phyloP scores from a whole-genome alignment of 2,797 vertebrate genomes.

The Labroides dimidiatus region DNA sequence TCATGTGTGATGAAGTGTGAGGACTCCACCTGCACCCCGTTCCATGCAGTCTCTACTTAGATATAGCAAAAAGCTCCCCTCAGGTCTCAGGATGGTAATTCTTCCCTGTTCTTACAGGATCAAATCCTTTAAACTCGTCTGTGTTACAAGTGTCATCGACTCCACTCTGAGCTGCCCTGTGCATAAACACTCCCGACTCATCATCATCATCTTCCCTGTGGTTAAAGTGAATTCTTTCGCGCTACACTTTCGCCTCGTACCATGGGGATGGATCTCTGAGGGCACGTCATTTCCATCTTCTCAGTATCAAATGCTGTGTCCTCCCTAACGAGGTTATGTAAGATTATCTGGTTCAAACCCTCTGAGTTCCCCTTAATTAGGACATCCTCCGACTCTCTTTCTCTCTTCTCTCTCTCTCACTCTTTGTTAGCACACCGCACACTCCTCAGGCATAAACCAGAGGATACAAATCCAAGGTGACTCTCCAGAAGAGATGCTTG shows the following conservation, averaged over 20 bases:
- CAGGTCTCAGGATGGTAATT: conserved; percentile 1
- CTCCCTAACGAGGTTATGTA: conserved; percentile 86
- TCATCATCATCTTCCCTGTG: conserved; percentile 16
- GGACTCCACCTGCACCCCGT: not conserved
- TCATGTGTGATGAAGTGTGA: conserved; percentile 5
- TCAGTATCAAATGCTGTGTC: conserved; percentile 80
- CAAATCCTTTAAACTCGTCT: conserved; percentile 24
- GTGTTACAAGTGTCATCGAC: conserved; percentile 2
- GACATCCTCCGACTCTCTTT: conserved; percentile 79
- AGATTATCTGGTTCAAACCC: conserved; percentile 87
- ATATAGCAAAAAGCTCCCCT: not conserved
- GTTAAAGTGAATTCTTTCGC: conserved; percentile 41
- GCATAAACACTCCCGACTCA: conserved; percentile 41
- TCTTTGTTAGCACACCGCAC: conserved; percentile 73
- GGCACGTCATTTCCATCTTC: conserved; percentile 77
- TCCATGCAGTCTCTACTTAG: not conserved
- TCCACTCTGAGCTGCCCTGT: conserved; percentile 33
- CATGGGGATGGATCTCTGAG: conserved; percentile 68
- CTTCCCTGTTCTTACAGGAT: conserved; percentile 9
- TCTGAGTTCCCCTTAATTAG: conserved; percentile 86
- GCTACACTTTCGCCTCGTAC: conserved; percentile 48
- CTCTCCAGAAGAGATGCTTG: conserved; percentile 66
- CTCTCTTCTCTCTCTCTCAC: conserved; percentile 57
- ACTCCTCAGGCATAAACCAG: conserved; percentile 64
- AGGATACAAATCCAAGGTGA: conserved; percentile 81